Evolutionary conservation across 2,888 invertebrate genomes (phyloP).

Genomic region (Lycaena phlaeas): DNA sequence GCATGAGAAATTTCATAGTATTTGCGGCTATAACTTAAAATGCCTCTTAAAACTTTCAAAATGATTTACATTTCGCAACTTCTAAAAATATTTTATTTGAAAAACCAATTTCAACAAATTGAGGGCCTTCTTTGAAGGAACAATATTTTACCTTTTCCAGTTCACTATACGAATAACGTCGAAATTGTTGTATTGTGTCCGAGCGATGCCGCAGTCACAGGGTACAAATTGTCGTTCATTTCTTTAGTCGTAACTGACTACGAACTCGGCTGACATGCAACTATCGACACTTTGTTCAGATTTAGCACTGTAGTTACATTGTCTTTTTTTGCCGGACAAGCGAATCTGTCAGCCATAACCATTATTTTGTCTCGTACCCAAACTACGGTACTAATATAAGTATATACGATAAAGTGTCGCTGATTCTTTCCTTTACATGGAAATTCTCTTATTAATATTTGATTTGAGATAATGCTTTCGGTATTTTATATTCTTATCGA

Average conservation of each 20-base stretch:
- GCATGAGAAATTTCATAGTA: too few relatives aligned
- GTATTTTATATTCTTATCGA: slow-evolving; percentile 24
- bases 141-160: slow-evolving; percentile 21
- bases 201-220: slow-evolving; percentile 35
- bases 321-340: slow-evolving; percentile 16
- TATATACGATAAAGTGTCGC: background rate
- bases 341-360: background rate
- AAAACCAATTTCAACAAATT: too few relatives aligned
- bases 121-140: slow-evolving; percentile 10
- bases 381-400: too few relatives aligned
- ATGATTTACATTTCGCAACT: too few relatives aligned
- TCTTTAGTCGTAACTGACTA: slow-evolving; percentile 52
- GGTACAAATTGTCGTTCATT: slow-evolving; percentile 60
- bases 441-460: slow-evolving; percentile 12
- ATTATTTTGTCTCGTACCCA: too few relatives aligned
- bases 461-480: slow-evolving; percentile 17
- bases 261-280: slow-evolving; percentile 49
- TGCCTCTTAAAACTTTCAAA: too few relatives aligned
- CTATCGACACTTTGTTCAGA: slow-evolving; percentile 36
- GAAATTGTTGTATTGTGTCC: slow-evolving; percentile 41
- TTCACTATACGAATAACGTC: slow-evolving; percentile 52
- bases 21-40: too few relatives aligned
- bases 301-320: slow-evolving; percentile 12
- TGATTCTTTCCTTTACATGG: background rate
- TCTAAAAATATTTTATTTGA: too few relatives aligned